phyloP scores from a whole-genome alignment of 2,888 invertebrate genomes.

The Netelia fuscicornis region DNA sequence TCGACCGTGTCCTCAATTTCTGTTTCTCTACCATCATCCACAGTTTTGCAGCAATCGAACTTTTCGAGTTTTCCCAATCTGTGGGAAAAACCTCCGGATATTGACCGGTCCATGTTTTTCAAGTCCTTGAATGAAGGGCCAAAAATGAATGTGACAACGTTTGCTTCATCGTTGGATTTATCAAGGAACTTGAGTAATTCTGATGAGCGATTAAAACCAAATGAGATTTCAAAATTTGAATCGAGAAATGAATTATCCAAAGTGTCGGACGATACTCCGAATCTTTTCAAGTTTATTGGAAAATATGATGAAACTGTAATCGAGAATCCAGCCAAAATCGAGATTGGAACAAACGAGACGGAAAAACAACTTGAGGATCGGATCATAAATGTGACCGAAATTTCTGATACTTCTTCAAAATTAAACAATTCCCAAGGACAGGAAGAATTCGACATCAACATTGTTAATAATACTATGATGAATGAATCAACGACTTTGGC shows the following conservation, averaged over 20 bases:
- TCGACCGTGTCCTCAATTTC: not conserved
- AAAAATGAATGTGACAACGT: not conserved
- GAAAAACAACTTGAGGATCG: not conserved
- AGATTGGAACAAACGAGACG: not conserved
- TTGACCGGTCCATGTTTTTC: not conserved
- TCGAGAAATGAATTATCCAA: not conserved
- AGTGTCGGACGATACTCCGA: constrained; percentile 1
- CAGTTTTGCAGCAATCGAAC: not conserved
- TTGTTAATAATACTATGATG: not conserved
- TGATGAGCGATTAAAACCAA: not conserved
- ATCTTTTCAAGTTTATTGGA: not conserved
- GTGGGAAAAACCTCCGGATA: not conserved
- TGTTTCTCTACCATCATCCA: no score
- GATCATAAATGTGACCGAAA: not conserved
- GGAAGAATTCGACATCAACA: not conserved
- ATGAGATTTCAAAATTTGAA: not conserved
- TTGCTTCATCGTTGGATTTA: not conserved
- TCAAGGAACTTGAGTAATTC: not conserved
- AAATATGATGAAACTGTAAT: not conserved
- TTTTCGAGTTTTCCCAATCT: not conserved
- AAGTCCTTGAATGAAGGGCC: not conserved
- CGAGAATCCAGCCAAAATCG: not conserved
- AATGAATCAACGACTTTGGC: not conserved
- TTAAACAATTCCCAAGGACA: not conserved
- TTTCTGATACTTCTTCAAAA: not conserved